Percentiles rank a stretch among this genome's conserved stretches.
Evolutionary conservation across 2,113 vertebrate genomes (phyloP).

Genomic region (Phalacrocorax pelagicus): DNA sequence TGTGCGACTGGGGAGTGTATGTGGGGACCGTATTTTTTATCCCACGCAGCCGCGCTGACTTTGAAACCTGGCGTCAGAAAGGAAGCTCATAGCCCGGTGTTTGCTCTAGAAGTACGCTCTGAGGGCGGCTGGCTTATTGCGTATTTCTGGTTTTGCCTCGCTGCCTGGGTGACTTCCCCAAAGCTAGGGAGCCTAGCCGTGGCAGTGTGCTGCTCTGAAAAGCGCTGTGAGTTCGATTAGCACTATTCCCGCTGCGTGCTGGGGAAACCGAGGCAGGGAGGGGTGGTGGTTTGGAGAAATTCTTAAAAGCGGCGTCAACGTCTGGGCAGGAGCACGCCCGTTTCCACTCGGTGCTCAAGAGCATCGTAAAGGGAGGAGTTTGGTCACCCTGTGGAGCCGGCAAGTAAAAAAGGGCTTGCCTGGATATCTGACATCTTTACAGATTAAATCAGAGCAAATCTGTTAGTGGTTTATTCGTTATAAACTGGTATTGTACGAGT

Average conservation of each 20-base stretch:
- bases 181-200: neutral
- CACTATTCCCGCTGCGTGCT: neutral
- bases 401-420: neutral
- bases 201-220: neutral
- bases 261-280: neutral
- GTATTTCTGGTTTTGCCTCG: neutral
- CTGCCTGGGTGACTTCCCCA: neutral
- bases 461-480: neutral
- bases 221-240: neutral
- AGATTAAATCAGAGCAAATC: too few species aligned
- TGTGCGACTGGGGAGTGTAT: neutral
- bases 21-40: neutral
- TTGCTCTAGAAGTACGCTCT: too few species aligned
- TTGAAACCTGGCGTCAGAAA: neutral
- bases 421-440: neutral
- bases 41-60: neutral
- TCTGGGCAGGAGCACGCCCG: neutral
- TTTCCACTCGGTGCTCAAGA: neutral
- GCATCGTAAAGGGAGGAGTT: neutral
- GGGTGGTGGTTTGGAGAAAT: neutral
- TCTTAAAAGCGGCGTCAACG: neutral
- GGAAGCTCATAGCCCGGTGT: neutral
- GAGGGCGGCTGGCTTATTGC: neutral
- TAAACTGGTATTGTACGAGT: neutral
- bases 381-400: neutral